Percentiles rank a stretch among this genome's conserved stretches.
These are phyloP conservation scores for Labeo rohita DNA, from an alignment of 2,113 vertebrate species.

Conservation along the genomic window DNA sequence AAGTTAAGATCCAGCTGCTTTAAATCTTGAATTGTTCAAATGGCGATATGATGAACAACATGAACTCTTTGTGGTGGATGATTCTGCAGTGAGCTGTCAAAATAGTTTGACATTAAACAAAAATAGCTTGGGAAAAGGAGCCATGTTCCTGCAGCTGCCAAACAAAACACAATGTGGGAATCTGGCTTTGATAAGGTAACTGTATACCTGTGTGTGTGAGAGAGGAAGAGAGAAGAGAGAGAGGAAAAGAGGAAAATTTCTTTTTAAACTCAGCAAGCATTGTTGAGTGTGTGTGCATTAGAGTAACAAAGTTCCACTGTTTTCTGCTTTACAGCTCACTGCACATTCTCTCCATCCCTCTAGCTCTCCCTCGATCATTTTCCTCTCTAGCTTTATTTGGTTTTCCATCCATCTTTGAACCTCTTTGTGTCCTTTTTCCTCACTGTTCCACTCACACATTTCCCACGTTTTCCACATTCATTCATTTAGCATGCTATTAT, in stretches of 20 bases:
- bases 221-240: neutral
- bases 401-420: conserved; percentile 5
- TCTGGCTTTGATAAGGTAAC: conserved; percentile 27
- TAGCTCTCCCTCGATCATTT: neutral
- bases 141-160: conserved; percentile 1
- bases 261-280: conserved; percentile 10
- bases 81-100: neutral
- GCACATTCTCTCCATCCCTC: conserved; percentile 32
- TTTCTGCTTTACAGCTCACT: conserved; percentile 40
- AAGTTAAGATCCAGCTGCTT: neutral
- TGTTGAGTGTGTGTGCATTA: conserved; percentile 2
- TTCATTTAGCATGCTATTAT: neutral
- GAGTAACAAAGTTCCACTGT: conserved; percentile 53
- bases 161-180: conserved; percentile 31
- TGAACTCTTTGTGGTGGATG: conserved; percentile 1
- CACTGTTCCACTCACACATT: conserved; percentile 11
- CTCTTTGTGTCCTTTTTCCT: conserved; percentile 19
- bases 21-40: neutral
- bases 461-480: conserved; percentile 10
- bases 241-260: neutral
- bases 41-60: neutral
- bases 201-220: conserved; percentile 30
- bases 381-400: neutral
- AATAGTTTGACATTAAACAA: conserved; percentile 24
- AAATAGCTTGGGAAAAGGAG: neutral